Conservation (phyloP, 64 coral and sea anemone species). For the Astreopora myriophthalma region DNA sequence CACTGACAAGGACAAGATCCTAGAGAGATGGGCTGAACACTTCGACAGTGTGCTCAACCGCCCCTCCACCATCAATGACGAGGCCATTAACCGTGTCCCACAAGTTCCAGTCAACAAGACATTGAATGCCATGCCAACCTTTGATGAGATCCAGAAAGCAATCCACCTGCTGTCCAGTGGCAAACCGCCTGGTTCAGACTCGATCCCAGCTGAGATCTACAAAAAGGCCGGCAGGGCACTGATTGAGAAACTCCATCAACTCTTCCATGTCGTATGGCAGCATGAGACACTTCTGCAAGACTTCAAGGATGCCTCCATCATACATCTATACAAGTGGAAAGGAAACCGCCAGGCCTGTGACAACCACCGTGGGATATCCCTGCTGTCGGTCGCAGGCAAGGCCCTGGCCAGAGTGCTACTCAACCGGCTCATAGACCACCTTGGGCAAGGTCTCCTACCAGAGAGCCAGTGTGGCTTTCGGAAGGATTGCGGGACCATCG, state of each 20-base stretch:
- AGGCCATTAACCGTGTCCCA: slow-evolving; percentile 4
- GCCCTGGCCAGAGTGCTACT: background rate
- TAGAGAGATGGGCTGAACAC: slow-evolving; percentile 29
- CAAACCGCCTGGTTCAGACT: slow-evolving; percentile 24
- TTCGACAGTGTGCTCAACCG: background rate
- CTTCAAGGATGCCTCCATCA: background rate
- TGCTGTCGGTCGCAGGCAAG: slow-evolving; percentile 1
- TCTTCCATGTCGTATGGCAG: background rate
- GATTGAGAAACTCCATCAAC: background rate
- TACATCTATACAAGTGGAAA: background rate
- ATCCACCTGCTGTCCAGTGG: slow-evolving; percentile 36
- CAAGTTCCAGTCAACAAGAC: background rate
- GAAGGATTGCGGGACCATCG: background rate
- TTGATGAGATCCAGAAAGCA: background rate
- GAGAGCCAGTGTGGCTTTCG: slow-evolving; percentile 19
- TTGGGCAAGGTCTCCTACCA: background rate
- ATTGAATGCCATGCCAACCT: too few species aligned
- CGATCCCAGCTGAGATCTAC: slow-evolving; percentile 51
- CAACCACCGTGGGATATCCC: slow-evolving; percentile 19
- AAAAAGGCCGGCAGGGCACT: background rate
- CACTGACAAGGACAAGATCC: background rate
- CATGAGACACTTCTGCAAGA: background rate
- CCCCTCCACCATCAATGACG: background rate
- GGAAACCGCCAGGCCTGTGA: background rate
- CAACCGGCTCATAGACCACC: background rate